Conservation (phyloP, 1,140 invertebrate genomes). For the Matsumurasca onukii region DNA sequence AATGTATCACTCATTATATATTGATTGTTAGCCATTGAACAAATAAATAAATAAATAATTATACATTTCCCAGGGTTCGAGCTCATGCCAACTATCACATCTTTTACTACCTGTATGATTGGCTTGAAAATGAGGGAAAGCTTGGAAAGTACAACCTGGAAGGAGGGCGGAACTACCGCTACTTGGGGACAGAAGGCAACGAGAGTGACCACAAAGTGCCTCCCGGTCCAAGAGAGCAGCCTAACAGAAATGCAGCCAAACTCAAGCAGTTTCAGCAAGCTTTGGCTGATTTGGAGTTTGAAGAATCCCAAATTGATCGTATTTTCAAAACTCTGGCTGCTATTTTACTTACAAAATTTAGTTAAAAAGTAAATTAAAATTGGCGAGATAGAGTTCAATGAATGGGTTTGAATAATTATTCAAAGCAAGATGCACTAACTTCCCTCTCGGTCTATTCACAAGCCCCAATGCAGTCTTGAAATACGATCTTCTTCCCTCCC, state of each 20-base stretch:
- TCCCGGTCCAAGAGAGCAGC: slow-evolving; percentile 47
- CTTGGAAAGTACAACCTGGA: slow-evolving; percentile 64
- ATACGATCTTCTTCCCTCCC: no score
- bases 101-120: slow-evolving; percentile 88
- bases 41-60: no score
- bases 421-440: no score
- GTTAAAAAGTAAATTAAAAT: no score
- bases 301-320: slow-evolving; percentile 65
- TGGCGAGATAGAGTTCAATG: no score
- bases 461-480: no score
- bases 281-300: slow-evolving; percentile 70
- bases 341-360: no score
- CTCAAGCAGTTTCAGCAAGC: slow-evolving; percentile 62
- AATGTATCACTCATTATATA: no score
- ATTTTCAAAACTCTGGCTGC: slow-evolving; percentile 73
- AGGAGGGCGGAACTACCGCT: slow-evolving; percentile 71
- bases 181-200: slow-evolving; percentile 61
- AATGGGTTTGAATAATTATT: no score
- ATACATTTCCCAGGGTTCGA: slow-evolving; percentile 35
- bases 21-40: no score
- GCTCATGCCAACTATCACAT: slow-evolving; percentile 86
- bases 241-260: slow-evolving; percentile 58
- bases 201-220: slow-evolving; percentile 51
- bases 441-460: no score
- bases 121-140: slow-evolving; percentile 61